Percentiles rank a stretch among this genome's conserved stretches.
phyloP scores from a whole-genome alignment of 2,113 vertebrate species.

The Neolamprologus longior region DNA sequence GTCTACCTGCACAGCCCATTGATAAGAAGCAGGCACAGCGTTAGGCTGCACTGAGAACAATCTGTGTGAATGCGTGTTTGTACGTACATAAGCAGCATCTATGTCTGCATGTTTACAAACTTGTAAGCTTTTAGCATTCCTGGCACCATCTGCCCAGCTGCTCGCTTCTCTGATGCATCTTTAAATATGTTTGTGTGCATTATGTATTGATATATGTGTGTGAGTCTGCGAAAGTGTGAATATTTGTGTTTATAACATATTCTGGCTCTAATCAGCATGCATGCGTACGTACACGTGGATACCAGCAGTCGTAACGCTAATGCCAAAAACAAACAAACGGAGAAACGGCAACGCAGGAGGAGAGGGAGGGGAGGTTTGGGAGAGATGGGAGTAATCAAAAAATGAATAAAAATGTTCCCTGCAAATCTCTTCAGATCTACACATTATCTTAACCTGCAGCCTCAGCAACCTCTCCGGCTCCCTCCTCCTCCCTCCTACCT shows the following conservation, averaged over 20 bases:
- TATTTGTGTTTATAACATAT: conserved; percentile 64
- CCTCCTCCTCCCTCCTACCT: conserved; percentile 27
- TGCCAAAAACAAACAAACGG: conserved; percentile 72
- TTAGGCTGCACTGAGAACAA: not conserved
- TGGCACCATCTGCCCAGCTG: conserved; percentile 11
- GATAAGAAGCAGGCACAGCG: conserved; percentile 6
- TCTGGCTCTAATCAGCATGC: conserved; percentile 68
- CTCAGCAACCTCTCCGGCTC: conserved; percentile 70
- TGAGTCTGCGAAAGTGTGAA: conserved; percentile 1
- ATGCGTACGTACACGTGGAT: conserved; percentile 47
- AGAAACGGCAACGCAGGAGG: conserved; percentile 43
- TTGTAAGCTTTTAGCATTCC: conserved; percentile 50
- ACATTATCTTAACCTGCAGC: conserved; percentile 76
- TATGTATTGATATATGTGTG: conserved; percentile 31
- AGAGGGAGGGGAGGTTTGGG: conserved; percentile 12
- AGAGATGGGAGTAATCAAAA: conserved; percentile 73
- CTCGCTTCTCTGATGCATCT: conserved; percentile 44
- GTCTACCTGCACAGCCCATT: conserved; percentile 3
- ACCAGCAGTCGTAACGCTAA: conserved; percentile 64
- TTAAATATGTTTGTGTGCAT: conserved; percentile 44
- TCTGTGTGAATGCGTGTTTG: conserved; percentile 1
- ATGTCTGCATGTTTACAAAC: conserved; percentile 38
- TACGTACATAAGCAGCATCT: conserved; percentile 16
- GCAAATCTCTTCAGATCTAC: conserved; percentile 76
- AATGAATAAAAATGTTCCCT: conserved; percentile 82